Conservation (phyloP, 2,797 vertebrate species). For the Leptodactylus fallax region DNA sequence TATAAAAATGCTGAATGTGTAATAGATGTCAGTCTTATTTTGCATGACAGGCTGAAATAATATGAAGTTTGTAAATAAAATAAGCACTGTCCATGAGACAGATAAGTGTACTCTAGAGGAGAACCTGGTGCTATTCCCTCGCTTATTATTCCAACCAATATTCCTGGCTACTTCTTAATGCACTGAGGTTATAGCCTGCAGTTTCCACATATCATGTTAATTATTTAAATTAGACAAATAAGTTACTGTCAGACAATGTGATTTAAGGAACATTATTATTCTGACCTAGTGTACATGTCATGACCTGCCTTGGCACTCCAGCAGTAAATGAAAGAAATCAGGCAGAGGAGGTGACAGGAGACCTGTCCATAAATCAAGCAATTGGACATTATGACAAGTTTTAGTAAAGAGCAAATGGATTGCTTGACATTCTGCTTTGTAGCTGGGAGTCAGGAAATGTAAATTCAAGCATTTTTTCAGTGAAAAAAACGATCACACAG, state of each 20-base stretch:
- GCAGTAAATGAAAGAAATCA: slow-evolving; percentile 78
- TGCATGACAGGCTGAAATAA: not conserved
- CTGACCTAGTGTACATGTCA: slow-evolving; percentile 85
- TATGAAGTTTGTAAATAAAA: slow-evolving; percentile 32
- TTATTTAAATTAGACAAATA: slow-evolving; percentile 91
- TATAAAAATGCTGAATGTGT: not conserved
- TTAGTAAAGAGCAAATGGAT: slow-evolving; percentile 78
- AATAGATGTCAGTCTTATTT: not conserved
- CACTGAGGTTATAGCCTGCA: slow-evolving; percentile 69
- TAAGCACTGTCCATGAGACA: slow-evolving; percentile 10
- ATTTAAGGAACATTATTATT: slow-evolving; percentile 77
- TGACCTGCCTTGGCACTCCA: slow-evolving; percentile 77
- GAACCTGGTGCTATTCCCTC: slow-evolving; percentile 52
- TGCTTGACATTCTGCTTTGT: slow-evolving; percentile 75
- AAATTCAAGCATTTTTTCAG: slow-evolving; percentile 66
- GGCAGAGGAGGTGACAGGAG: slow-evolving; percentile 75
- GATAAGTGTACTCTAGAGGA: slow-evolving; percentile 35
- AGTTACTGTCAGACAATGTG: slow-evolving; percentile 75
- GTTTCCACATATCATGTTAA: slow-evolving; percentile 79
- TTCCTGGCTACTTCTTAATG: not conserved
- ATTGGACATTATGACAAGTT: slow-evolving; percentile 76
- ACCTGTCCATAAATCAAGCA: slow-evolving; percentile 80
- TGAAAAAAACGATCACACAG: slow-evolving; percentile 60
- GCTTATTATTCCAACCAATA: slow-evolving; percentile 32
- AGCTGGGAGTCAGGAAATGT: slow-evolving; percentile 66